Evolutionary conservation across 2,888 invertebrate genomes (phyloP).

Genomic region (Meghimatium bilineatum): DNA sequence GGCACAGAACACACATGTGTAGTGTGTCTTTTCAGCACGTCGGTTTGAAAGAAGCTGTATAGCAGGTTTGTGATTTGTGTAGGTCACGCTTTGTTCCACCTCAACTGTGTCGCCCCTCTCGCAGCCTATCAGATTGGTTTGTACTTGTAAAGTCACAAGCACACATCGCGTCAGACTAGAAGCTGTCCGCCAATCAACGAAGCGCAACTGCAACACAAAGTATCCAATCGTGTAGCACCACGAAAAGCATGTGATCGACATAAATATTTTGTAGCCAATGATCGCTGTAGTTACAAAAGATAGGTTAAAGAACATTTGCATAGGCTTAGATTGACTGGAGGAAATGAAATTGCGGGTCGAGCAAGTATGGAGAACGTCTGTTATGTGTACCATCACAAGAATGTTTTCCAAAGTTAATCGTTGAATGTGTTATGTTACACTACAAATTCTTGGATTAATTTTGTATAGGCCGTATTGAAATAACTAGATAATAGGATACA

Average conservation of each 20-base stretch:
- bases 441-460: no score
- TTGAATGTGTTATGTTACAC: no score
- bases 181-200: slow-evolving; percentile 6
- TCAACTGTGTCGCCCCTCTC: neutral
- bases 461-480: no score
- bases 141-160: neutral
- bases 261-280: slow-evolving; percentile 17
- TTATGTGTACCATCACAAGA: neutral
- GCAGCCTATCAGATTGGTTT: slow-evolving; percentile 22
- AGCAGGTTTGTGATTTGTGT: neutral
- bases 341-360: neutral
- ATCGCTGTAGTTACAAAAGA: neutral
- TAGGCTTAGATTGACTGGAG: neutral
- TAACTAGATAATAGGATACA: no score
- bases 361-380: slow-evolving; percentile 1
- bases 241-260: neutral
- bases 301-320: neutral
- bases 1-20: neutral
- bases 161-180: slow-evolving; percentile 1
- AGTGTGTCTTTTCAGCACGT: neutral
- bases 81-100: neutral
- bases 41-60: neutral
- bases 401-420: no score
- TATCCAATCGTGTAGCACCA: slow-evolving; percentile 4
- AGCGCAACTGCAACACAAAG: neutral